These are phyloP conservation scores for Drosophila acutilabella DNA, from an alignment of 2,888 invertebrate genomes.

Conservation along the genomic window DNA sequence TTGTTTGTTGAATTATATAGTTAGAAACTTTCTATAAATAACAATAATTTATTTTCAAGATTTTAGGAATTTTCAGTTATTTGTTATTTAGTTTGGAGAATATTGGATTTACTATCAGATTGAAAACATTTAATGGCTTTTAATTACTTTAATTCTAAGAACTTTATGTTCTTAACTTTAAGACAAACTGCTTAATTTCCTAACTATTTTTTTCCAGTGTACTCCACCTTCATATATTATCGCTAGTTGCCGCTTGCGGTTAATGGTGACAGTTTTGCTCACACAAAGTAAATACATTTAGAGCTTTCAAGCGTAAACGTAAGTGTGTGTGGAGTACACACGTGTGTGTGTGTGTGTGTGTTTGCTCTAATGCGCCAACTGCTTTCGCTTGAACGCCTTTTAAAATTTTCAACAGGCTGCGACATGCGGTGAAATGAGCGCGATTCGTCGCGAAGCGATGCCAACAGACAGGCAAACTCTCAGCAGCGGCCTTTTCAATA, in stretches of 20 bases:
- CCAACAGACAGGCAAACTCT: conserved; percentile 15
- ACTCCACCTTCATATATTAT: neutral
- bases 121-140: no score
- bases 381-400: conserved; percentile 81
- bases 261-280: conserved; percentile 68
- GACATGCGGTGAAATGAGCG: conserved; percentile 52
- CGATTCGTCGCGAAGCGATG: conserved; percentile 34
- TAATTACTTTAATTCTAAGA: no score
- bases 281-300: conserved; percentile 67
- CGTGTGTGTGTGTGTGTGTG: conserved; percentile 34
- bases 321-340: conserved; percentile 37
- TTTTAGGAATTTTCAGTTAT: no score
- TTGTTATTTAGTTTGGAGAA: no score
- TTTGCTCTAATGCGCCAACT: conserved; percentile 72
- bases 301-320: conserved; percentile 67
- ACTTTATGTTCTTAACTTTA: no score
- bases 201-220: neutral
- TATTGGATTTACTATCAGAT: no score
- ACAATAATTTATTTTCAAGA: no score
- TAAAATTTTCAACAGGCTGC: conserved; percentile 68
- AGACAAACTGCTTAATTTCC: neutral
- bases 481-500: conserved; percentile 70
- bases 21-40: no score
- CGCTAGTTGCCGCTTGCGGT: conserved; percentile 55
- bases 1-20: no score